Evolutionary conservation across 2,888 invertebrate species (phyloP).

Genomic region (Endotricha flammealis): DNA sequence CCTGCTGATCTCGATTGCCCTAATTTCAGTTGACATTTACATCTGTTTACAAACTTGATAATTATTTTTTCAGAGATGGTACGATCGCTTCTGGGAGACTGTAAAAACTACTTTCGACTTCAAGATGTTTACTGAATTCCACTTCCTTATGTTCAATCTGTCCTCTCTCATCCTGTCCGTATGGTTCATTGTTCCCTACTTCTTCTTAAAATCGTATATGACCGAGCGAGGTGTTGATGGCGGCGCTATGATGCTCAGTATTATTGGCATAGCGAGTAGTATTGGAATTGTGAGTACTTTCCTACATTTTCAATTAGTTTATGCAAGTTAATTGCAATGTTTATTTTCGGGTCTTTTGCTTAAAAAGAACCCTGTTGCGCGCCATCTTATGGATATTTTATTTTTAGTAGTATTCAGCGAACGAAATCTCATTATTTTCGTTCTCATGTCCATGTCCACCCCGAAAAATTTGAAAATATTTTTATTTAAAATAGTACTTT

Average conservation of each 20-base stretch:
- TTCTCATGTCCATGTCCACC: no score
- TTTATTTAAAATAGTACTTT: no score
- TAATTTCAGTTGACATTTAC: background rate
- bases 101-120: slow-evolving; percentile 86
- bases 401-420: no score
- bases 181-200: slow-evolving; percentile 96
- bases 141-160: slow-evolving; percentile 89
- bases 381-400: no score
- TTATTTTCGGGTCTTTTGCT: no score
- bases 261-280: slow-evolving; percentile 92
- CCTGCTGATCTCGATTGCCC: background rate
- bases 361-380: no score
- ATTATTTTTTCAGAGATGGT: slow-evolving; percentile 85
- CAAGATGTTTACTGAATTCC: slow-evolving; percentile 87
- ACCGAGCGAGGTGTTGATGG: slow-evolving; percentile 81
- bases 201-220: slow-evolving; percentile 83
- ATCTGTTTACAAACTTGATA: background rate
- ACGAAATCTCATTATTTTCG: no score
- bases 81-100: slow-evolving; percentile 81
- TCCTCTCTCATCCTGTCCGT: slow-evolving; percentile 92
- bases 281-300: slow-evolving; percentile 90
- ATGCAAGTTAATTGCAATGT: background rate
- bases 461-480: no score
- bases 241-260: slow-evolving; percentile 87
- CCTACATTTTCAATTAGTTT: slow-evolving; percentile 4